These are phyloP conservation scores for Ahaetulla prasina DNA, from an alignment of 2,113 vertebrate genomes.

Conservation along the genomic window DNA sequence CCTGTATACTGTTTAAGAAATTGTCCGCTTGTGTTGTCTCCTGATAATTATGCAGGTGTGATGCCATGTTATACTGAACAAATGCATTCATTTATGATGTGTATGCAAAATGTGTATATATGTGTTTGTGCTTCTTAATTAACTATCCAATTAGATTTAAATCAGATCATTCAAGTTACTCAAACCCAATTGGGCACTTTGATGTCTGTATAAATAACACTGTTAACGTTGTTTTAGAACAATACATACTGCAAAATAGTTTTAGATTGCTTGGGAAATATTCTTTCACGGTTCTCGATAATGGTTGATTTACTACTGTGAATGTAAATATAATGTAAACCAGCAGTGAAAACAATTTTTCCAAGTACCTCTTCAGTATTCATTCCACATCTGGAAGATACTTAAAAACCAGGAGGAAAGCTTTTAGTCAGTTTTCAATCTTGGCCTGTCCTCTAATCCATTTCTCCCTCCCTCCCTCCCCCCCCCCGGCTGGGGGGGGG, in stretches of 20 bases:
- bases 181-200: not conserved
- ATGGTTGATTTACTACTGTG: not conserved
- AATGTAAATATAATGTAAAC: not conserved
- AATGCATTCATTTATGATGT: not conserved
- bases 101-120: not conserved
- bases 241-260: no score
- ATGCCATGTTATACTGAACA: not conserved
- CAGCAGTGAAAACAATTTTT: not conserved
- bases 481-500: no score
- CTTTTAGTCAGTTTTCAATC: not conserved
- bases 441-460: not conserved
- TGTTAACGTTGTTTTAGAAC: not conserved
- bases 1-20: not conserved
- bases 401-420: not conserved
- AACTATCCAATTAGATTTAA: no score
- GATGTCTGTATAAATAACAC: not conserved
- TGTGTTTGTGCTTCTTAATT: not conserved
- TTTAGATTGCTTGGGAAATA: not conserved
- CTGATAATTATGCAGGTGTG: not conserved
- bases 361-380: not conserved
- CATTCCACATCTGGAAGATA: not conserved
- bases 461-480: not conserved
- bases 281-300: not conserved
- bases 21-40: not conserved
- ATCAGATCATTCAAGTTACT: not conserved